Evolutionary conservation across 2,888 invertebrate genomes (phyloP), one percentile per base, ranked within the genome.

Genomic region (Blastobasis lacticolella): DNA sequence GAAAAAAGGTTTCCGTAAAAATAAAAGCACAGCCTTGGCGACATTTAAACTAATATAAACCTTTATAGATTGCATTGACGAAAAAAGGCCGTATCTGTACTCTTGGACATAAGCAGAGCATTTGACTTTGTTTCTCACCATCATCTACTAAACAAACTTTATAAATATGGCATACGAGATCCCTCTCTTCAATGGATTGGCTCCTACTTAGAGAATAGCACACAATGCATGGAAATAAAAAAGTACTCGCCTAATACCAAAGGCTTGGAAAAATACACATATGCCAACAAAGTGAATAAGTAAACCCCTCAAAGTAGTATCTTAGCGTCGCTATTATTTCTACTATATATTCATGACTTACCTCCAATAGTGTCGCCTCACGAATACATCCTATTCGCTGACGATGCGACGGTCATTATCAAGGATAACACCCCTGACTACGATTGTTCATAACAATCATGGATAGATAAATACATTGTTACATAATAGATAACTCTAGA

Each of bases 1-100:
- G 43, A 8, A 51, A 10, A 38, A 51, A 9, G 51, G 51, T 10
- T 47, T 47, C 38, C 47, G 10, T 10, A 47, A 47, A 38, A 38
- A 10, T n/a, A 47, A 47, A 8, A 38, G 38, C n/a, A 47, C 47
- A 4, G 38, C 47, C 5, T 38, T 47, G 3, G 47, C 47, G 5
- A 38, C 10, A n/a, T 47, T 38, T 10, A 9, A 10, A 8, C 38
- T 47, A 8, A 38, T 47, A 6, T 10, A 47, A 4, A n/a, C 37
- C 1, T 10, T 47, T 10, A 38, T 38, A 10, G 10, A 10, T 38
- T 4, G 37, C 38, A 38, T 46, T 38, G 46, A 46, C 38, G 38
- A n/a, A n/a, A 37, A 38, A 46, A 46, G 5, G 10, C 37, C 8
- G 38, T 38, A 37, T 37, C 46, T 38, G 46, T 46, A 38, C 37